Evolutionary conservation across 2,888 invertebrate species (phyloP), one percentile per base, ranked within the genome.

Genomic region (Ochropleura leucogaster): DNA sequence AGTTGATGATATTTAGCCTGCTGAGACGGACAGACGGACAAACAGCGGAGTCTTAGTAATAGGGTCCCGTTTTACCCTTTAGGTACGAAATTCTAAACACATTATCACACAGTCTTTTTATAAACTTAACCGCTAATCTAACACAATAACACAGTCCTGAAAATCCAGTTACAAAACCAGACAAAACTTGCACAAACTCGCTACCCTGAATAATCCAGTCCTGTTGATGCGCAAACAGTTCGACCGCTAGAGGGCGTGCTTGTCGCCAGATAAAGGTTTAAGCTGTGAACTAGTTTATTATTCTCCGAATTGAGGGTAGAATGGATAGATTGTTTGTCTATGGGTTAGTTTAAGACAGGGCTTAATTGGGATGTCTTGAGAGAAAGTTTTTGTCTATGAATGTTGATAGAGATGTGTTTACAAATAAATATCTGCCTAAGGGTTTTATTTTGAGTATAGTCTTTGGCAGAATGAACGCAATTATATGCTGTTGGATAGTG

Each of bases 281-380:
- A 86, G 59, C 60, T 59, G 18, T 65, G 42, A 80, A 78, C 89
- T 86, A 84, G 86, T 86, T 87, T 78, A 74, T 83, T 87, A 88
- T 87, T 85, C 85, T 69, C 81, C 57, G 64, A 80, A 80, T 72
- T 63, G 55, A 63, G 55, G 55, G 62, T 44, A 47, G 20, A 30
- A 46, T 81, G 85, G 85, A 87, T 85, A 83, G 80, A 75, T 69
- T 85, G 87, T 86, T 86, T 87, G 85, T 86, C 80, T 80, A 82
- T 55, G 66, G 62, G 44, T 66, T 20, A 51, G 65, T 51, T 65
- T 69, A 70, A 82, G 64, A 68, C 47, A 42, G 66, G 49, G 57
- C 63, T 14, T 79, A 66, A 82, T 79, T 77, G 66, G 53, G 53
- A 44, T 51, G 44, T 67, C 65, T 70, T 69, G 30, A 30, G 42